These are phyloP conservation scores for Pionites leucogaster DNA, from an alignment of 2,113 vertebrate species.

Conservation along the genomic window DNA sequence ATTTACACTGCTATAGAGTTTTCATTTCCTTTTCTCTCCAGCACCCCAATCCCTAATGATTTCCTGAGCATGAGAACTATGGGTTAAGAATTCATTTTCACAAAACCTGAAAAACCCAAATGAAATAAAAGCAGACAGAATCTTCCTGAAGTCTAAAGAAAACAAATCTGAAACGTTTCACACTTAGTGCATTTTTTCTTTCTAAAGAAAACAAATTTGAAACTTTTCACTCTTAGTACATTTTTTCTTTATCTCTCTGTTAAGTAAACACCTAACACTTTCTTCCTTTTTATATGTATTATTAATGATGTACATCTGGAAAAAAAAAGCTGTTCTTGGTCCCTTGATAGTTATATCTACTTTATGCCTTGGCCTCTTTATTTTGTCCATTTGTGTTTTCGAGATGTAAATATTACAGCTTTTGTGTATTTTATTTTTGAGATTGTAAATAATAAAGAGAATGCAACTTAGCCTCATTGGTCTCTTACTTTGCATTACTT, in stretches of 20 bases:
- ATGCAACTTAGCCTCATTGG: neutral
- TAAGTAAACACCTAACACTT: neutral
- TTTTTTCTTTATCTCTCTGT: neutral
- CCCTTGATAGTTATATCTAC: neutral
- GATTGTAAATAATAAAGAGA: neutral
- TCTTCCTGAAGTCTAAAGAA: neutral
- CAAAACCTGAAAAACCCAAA: neutral
- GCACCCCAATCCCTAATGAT: rapidly evolving
- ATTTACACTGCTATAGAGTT: neutral
- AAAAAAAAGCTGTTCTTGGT: neutral
- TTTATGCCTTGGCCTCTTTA: neutral
- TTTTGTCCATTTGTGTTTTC: neutral
- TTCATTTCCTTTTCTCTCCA: neutral
- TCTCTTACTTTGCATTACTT: neutral
- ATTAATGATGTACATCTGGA: rapidly evolving
- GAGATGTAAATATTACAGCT: neutral
- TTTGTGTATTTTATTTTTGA: neutral
- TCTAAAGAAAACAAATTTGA: neutral
- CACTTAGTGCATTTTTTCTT: neutral
- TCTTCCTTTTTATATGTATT: neutral
- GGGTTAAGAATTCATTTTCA: neutral
- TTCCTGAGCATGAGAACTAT: neutral
- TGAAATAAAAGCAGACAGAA: neutral
- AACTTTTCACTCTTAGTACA: neutral
- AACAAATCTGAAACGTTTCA: neutral